Conservation (phyloP, 2,888 invertebrate species). For the Rhamnusium bicolor region DNA sequence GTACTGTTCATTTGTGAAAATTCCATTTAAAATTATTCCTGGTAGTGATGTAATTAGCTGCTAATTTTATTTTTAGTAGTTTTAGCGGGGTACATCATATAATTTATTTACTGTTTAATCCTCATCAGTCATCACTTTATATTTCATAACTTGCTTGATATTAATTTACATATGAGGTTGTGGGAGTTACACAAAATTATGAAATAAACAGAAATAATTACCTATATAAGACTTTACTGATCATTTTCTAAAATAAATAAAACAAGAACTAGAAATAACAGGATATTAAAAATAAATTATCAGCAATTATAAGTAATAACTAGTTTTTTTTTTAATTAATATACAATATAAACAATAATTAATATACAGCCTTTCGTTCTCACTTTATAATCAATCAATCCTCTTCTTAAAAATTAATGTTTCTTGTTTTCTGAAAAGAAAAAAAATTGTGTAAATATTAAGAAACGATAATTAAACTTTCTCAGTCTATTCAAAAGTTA, state of each 20-base stretch:
- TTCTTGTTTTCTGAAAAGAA: slow-evolving; percentile 64
- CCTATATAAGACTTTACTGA: slow-evolving; percentile 54
- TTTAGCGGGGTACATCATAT: too few relatives aligned
- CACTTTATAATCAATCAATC: slow-evolving; percentile 59
- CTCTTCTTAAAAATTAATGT: slow-evolving; percentile 55
- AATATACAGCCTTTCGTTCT: slow-evolving; percentile 69
- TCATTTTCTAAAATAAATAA: slow-evolving; percentile 56
- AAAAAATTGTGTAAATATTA: slow-evolving; percentile 15
- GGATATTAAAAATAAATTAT: slow-evolving; percentile 61
- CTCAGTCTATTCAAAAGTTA: neutral
- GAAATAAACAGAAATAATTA: slow-evolving; percentile 8
- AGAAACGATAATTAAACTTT: too few relatives aligned
- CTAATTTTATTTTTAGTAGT: too few relatives aligned
- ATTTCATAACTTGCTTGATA: too few relatives aligned
- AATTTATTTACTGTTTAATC: too few relatives aligned
- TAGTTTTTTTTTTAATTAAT: slow-evolving; percentile 60
- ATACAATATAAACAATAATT: slow-evolving; percentile 69
- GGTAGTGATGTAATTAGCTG: too few relatives aligned
- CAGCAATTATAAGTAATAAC: slow-evolving; percentile 58
- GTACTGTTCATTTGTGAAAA: too few relatives aligned
- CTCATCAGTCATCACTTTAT: too few relatives aligned
- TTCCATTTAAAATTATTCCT: too few relatives aligned
- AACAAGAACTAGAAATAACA: slow-evolving; percentile 58
- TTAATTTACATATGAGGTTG: too few relatives aligned
- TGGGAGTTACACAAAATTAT: neutral